Percentiles rank a stretch among this genome's conserved stretches.
Evolutionary conservation across 2,888 invertebrate genomes (phyloP).

Genomic region (Drosophila rubida): DNA sequence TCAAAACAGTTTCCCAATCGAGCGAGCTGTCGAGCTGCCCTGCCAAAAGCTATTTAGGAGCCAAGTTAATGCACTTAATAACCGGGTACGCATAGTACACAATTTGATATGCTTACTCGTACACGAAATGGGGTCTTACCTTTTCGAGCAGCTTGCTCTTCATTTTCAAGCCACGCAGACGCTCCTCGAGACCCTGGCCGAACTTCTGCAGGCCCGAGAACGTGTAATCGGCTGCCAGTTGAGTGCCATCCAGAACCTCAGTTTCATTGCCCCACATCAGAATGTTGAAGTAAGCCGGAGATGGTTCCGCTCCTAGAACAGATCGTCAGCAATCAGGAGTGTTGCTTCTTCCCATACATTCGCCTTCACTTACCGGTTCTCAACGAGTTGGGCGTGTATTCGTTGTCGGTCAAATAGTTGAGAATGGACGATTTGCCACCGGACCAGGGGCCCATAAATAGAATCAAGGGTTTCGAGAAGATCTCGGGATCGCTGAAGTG

Average conservation of each 20-base stretch:
- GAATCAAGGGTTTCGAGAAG: conserved; percentile 95
- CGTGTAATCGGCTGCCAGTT: conserved; percentile 97
- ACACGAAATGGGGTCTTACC: conserved; percentile 85
- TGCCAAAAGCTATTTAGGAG: conserved; percentile 65
- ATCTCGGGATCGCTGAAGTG: conserved; percentile 97
- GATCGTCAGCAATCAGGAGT: not conserved
- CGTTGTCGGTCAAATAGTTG: conserved; percentile 95
- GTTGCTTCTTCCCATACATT: not conserved
- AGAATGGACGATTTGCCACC: conserved; percentile 97
- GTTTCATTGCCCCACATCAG: conserved; percentile 94
- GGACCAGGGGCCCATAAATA: conserved; percentile 98
- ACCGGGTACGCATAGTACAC: conserved; percentile 9
- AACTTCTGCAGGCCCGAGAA: conserved; percentile 97
- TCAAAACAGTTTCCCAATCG: conserved; percentile 69
- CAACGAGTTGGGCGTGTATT: conserved; percentile 92
- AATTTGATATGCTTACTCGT: not conserved
- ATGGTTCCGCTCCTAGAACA: conserved; percentile 93
- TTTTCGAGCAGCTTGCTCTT: conserved; percentile 94
- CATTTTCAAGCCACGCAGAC: conserved; percentile 92
- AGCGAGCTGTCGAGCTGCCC: conserved; percentile 22
- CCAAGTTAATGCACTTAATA: conserved; percentile 68
- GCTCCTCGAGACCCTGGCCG: conserved; percentile 96
- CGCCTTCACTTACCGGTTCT: conserved; percentile 89
- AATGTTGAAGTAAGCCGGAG: conserved; percentile 96
- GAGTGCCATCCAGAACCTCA: conserved; percentile 95